These are phyloP conservation scores for Daphoenositta chrysoptera DNA, from an alignment of 2,113 vertebrate genomes.

Conservation along the genomic window DNA sequence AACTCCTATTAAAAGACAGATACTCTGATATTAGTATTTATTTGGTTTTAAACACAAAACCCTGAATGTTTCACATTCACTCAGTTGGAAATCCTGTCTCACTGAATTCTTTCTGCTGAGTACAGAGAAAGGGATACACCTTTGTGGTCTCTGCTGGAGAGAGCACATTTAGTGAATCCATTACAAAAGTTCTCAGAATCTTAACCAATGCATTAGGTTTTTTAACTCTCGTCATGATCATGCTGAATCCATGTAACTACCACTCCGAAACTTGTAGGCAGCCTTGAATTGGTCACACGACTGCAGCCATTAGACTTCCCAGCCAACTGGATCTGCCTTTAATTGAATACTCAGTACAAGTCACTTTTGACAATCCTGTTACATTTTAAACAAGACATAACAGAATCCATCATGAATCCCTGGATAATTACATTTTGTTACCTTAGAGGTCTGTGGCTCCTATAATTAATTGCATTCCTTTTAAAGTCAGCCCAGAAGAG, in stretches of 20 bases:
- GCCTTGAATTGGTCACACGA: neutral
- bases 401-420: neutral
- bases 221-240: neutral
- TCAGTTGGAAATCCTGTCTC: neutral
- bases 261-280: neutral
- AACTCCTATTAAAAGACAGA: neutral
- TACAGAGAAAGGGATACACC: neutral
- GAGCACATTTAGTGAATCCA: neutral
- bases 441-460: neutral
- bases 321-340: neutral
- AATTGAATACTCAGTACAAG: neutral
- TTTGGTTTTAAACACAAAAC: neutral
- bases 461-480: conserved; percentile 44
- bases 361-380: conserved; percentile 6
- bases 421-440: conserved; percentile 36
- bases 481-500: conserved; percentile 22
- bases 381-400: conserved; percentile 32
- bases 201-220: neutral
- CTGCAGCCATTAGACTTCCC: neutral
- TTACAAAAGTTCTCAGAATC: neutral
- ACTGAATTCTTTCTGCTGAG: neutral
- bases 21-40: neutral
- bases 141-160: neutral
- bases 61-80: neutral
- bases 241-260: neutral